A percentile compares a stretch with the other conserved stretches of the same genome.
These are phyloP conservation scores for Zaprionus ghesquierei DNA, from an alignment of 1,140 invertebrate species.

Conservation along the genomic window DNA sequence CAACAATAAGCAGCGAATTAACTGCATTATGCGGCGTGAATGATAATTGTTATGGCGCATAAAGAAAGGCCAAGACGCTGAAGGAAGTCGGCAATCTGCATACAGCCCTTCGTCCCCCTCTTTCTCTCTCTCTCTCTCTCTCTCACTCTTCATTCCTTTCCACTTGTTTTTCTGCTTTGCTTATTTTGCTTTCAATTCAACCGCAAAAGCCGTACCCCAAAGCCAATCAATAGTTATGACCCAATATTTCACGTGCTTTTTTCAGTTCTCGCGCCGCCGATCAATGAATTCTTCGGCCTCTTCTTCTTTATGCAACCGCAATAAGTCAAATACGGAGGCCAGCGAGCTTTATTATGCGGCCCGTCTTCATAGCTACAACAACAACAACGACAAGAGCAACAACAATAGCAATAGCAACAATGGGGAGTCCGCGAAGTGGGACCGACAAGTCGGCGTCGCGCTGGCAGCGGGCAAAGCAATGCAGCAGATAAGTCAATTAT, in stretches of 20 bases:
- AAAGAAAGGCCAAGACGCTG: background rate
- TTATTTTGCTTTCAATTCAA: slow-evolving; percentile 63
- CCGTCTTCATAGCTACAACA: slow-evolving; percentile 17
- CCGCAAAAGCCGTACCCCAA: slow-evolving; percentile 49
- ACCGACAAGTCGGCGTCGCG: slow-evolving; percentile 31
- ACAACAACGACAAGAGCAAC: slow-evolving; percentile 4
- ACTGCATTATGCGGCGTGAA: slow-evolving; percentile 29
- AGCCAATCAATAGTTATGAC: slow-evolving; percentile 72
- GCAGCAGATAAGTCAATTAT: slow-evolving; percentile 78
- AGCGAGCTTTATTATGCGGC: slow-evolving; percentile 71
- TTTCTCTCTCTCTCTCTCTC: background rate
- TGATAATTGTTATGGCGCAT: slow-evolving; percentile 23
- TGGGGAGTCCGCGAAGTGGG: background rate
- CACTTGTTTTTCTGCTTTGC: background rate
- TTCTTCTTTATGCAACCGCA: slow-evolving; percentile 51
- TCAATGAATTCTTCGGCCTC: slow-evolving; percentile 57
- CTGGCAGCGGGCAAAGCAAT: slow-evolving; percentile 52
- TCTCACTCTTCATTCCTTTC: background rate
- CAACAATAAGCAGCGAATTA: slow-evolving; percentile 22
- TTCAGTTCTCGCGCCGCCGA: slow-evolving; percentile 49
- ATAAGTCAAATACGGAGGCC: slow-evolving; percentile 78
- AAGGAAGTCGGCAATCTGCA: slow-evolving; percentile 21
- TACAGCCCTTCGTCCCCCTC: slow-evolving; percentile 33
- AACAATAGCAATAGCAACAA: slow-evolving; percentile 10
- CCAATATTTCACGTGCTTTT: slow-evolving; percentile 78